Percentiles rank a stretch among this genome's conserved stretches.
Evolutionary conservation across 2,888 invertebrate species (phyloP).

Genomic region (Cantharis lateralis): DNA sequence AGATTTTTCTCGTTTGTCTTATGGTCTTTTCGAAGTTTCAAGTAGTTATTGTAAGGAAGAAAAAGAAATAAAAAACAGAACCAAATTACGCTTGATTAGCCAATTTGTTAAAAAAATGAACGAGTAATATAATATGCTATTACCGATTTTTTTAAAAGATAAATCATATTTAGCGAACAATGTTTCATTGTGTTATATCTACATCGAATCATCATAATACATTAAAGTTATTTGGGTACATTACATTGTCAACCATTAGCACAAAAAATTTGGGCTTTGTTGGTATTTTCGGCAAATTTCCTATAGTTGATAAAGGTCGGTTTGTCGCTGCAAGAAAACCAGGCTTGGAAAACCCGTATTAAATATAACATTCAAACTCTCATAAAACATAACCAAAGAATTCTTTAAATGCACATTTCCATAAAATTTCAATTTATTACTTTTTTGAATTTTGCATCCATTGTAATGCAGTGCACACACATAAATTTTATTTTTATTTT

Average conservation of each 20-base stretch:
- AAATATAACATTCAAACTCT: neutral
- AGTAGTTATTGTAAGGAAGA: neutral
- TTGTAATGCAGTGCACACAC: neutral
- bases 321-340: neutral
- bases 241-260: no score
- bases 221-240: neutral
- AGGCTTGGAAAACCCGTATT: neutral
- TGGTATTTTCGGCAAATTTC: neutral
- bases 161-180: no score
- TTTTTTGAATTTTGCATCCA: neutral
- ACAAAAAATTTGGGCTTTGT: neutral
- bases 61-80: neutral
- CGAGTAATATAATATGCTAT: no score
- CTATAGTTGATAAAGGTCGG: neutral
- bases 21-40: neutral
- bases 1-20: neutral
- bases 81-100: neutral
- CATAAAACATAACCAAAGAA: neutral
- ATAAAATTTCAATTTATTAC: neutral
- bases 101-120: neutral
- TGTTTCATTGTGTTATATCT: no score
- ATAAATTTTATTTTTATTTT: neutral
- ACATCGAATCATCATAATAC: neutral
- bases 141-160: no score
- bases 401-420: neutral